Percentiles rank a stretch among this genome's conserved stretches.
These are phyloP conservation scores for Drosophila lowei DNA, from an alignment of 1,140 invertebrate genomes.

Conservation along the genomic window DNA sequence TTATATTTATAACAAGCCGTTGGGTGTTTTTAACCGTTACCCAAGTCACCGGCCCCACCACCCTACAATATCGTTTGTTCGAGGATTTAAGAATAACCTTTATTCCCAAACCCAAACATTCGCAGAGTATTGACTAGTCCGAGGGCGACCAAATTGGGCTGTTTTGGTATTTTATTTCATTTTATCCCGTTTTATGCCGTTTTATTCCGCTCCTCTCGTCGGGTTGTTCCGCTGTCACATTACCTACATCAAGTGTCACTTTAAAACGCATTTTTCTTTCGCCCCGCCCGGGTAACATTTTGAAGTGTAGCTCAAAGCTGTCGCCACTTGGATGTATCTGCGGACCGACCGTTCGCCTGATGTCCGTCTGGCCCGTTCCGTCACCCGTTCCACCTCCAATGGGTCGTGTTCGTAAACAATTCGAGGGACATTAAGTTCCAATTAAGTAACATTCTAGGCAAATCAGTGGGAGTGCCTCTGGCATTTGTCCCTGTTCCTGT, in stretches of 20 bases:
- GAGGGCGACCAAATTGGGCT: neutral
- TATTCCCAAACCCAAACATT: too few relatives aligned
- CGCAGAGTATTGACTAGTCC: constrained; percentile 31
- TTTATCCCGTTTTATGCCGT: constrained; percentile 43
- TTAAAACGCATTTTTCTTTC: constrained; percentile 76
- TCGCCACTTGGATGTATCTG: constrained; percentile 64
- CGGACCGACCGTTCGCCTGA: constrained; percentile 26
- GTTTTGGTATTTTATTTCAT: constrained; percentile 31
- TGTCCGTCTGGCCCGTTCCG: neutral
- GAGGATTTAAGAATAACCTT: too few relatives aligned
- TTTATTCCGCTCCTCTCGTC: constrained; percentile 34
- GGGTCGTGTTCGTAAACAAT: constrained; percentile 69
- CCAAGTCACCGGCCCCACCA: too few relatives aligned
- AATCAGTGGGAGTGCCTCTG: constrained; percentile 44
- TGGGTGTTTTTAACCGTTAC: too few relatives aligned
- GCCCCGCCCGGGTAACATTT: constrained; percentile 29
- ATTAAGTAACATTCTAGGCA: constrained; percentile 73
- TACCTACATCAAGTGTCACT: constrained; percentile 77
- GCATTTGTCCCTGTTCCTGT: constrained; percentile 17
- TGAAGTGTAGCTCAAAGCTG: constrained; percentile 70
- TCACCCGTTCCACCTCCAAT: constrained; percentile 5
- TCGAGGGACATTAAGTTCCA: constrained; percentile 76
- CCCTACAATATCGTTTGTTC: too few relatives aligned
- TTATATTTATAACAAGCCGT: too few relatives aligned
- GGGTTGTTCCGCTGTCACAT: constrained; percentile 71